A percentile compares a stretch with the other conserved stretches of the same genome.
These are phyloP conservation scores for Epizoanthus rinbou DNA, from an alignment of 92 coral and sea anemone species.

Conservation along the genomic window DNA sequence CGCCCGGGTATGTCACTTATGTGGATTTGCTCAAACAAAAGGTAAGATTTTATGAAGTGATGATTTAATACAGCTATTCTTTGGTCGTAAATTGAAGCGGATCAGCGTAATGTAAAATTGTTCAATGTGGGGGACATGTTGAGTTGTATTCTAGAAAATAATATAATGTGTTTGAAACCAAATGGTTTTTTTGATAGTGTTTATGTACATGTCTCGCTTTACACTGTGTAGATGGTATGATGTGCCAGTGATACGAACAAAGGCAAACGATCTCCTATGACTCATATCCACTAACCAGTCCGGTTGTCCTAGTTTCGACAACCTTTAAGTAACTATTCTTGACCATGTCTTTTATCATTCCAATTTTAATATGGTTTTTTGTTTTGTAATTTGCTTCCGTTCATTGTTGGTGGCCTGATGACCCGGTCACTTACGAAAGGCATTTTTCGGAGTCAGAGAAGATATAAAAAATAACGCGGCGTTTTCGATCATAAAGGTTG, in stretches of 20 bases:
- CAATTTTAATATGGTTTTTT: constrained; percentile 17
- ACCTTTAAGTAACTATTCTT: background rate
- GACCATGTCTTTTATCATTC: background rate
- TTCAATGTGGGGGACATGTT: background rate
- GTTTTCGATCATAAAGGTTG: background rate
- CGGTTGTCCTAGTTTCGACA: background rate
- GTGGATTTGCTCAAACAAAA: constrained; percentile 67
- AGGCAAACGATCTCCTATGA: background rate
- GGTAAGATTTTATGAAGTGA: constrained; percentile 49
- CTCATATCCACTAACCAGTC: background rate
- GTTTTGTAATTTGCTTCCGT: constrained; percentile 10
- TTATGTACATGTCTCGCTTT: background rate
- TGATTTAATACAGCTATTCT: too few relatives aligned
- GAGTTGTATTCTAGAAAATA: background rate
- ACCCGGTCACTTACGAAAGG: background rate
- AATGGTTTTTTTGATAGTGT: background rate
- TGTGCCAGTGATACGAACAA: constrained; percentile 19
- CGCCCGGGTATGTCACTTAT: constrained; percentile 82
- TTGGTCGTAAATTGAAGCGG: too few relatives aligned
- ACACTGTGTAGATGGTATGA: background rate
- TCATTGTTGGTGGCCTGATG: constrained; percentile 19
- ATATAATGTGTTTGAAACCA: background rate
- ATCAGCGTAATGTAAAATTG: background rate
- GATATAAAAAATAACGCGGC: background rate
- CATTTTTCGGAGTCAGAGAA: too few relatives aligned